Evolutionary conservation across 2,797 vertebrate genomes (phyloP), one percentile per base, ranked within the genome.

Genomic region (Ctenosaura bakeri): DNA sequence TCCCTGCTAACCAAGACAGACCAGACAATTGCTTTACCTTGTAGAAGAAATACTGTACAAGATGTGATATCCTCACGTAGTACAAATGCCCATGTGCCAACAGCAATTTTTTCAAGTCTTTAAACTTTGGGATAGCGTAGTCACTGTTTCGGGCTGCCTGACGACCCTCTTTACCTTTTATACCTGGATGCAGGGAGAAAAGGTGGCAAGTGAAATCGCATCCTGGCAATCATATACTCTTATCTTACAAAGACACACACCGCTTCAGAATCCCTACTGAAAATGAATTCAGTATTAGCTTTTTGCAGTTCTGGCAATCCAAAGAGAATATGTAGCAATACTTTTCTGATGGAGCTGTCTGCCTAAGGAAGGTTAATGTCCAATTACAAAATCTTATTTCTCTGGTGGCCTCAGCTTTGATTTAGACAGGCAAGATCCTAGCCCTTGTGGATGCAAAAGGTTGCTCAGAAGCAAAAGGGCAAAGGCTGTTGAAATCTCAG

Each of bases 41-140:
- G 97, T 99, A 99, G 97, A 99, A 99, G 98, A 99, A 99, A 97
- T 99, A 99, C 93, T 99, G 99, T 97, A 99, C 99, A 93, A 99
- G 98, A 93, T 99, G 98, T 92, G 99, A 98, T 95, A 99, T 99
- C 97, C 99, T 98, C 92, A 99, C 98, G 22, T 99, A 99, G 96
- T 99, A 99, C 69, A 99, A 98, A 97, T 99, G 99, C 42, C 99
- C 99, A 14, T 99, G 99, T 88, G 96, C 99, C 96, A 99, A 97
- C 7, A 99, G 95, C 78, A 99, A 97, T 96, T 98, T 99, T 95
- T 98, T 99, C 89, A 99, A 98, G 94, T 99, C 98, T 94, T 99
- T 99, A 89, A 99, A 98, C 97, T 99, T 99, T 93, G 99, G 99
- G 95, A 99, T 98, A 96, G 99, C 98, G 4, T 99, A 99, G 95